Base-by-base conservation (phyloP, 2,888 invertebrate species). In the Volucella zonaria region DNA sequence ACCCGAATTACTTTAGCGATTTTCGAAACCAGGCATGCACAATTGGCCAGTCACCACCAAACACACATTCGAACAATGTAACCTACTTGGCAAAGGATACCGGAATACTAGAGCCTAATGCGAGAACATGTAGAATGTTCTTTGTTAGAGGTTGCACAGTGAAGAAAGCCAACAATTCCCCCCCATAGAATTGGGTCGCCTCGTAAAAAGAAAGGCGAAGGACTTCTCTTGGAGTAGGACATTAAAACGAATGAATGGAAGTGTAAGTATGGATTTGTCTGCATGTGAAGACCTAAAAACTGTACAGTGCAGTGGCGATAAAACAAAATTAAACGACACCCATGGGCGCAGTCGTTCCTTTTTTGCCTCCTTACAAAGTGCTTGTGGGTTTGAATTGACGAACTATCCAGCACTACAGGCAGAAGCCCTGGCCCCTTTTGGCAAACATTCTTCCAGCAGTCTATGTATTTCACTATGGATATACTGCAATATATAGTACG, bases 61-160 rank as follows among this genome's bases (percentile, higher is more conserved):
- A 58, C 66, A 59, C 23, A 67, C 47, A 23, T 23, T 3, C 31
- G 4, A 1, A 31, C 31, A 31, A 31, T 61, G 61, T 74, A 79
- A 74, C 79, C 79, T 79, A 79, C 74, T 79, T 79, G 79, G 79
- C 79, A 79, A 59, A 74, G 79, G 52, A 74, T 66, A 43, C 64
- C 38, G n/a, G 49, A 66, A 38, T 61, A 1, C 2, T n/a, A 38
- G 42, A 12, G 59, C 56, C 47, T 15, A 23, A 23, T 31, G 31
- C 31, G 56, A 71, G 49, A 40, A 66, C 23, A 66, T 52, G 64
- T 66, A 59, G n/a, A 49, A 15, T 49, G 56, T 51, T 15, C 15
- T 56, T 58, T 43, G 51, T 51, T 43, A 2, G 23, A 15, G 2
- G 10, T 12, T 43, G 59, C 12, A 18, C 15, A 58, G n/a, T 51